Percentiles rank a stretch among this genome's conserved stretches.
phyloP scores from a whole-genome alignment of 1,140 invertebrate species.

The Dinoponera quadriceps region DNA sequence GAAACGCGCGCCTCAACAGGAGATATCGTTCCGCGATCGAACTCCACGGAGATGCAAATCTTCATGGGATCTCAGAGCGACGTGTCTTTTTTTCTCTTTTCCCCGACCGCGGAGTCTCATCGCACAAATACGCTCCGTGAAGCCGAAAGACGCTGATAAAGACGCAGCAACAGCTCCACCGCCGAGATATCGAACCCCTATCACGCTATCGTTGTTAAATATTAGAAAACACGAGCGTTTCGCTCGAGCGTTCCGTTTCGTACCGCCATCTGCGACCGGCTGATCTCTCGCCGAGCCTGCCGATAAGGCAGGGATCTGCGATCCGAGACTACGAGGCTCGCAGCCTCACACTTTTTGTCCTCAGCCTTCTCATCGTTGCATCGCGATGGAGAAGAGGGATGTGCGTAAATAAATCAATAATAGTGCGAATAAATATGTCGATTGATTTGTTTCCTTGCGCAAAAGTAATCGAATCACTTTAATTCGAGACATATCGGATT shows the following conservation, averaged over 20 bases:
- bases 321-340: background rate
- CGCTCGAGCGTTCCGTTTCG: conserved; percentile 41
- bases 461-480: too few relatives aligned
- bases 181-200: conserved; percentile 29
- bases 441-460: too few relatives aligned
- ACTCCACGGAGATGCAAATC: too few relatives aligned
- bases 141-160: conserved; percentile 28
- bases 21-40: too few relatives aligned
- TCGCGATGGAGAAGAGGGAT: too few relatives aligned
- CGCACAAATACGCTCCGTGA: background rate
- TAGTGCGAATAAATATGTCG: too few relatives aligned
- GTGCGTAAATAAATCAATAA: too few relatives aligned
- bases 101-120: background rate
- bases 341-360: background rate
- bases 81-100: background rate
- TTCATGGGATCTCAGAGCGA: too few relatives aligned
- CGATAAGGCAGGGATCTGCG: conserved; percentile 62
- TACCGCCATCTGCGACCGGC: conserved; percentile 63
- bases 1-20: background rate
- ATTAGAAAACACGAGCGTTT: conserved; percentile 37
- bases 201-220: conserved; percentile 38
- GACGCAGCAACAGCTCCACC: background rate
- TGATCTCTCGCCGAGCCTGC: background rate
- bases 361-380: too few relatives aligned
- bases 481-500: too few relatives aligned